A percentile compares a stretch with the other conserved stretches of the same genome.
Evolutionary conservation across 2,113 vertebrate genomes (phyloP).

Genomic region (Meles meles): DNA sequence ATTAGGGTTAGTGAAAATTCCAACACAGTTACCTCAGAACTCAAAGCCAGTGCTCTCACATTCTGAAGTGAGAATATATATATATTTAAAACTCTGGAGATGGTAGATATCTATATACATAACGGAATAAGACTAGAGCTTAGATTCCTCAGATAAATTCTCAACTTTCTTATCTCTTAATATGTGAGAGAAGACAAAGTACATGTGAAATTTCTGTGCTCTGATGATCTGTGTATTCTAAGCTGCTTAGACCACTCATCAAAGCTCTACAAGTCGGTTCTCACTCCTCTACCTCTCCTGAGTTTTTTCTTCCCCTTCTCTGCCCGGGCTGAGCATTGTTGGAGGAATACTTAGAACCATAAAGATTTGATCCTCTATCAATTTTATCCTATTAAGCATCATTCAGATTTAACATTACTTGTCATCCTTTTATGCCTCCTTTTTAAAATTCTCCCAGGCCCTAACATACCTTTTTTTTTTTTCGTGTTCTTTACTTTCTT

Average conservation of each 20-base stretch:
- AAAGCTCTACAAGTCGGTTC: neutral
- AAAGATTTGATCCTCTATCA: neutral
- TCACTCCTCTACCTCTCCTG: neutral
- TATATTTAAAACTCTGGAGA: slow-evolving; percentile 58
- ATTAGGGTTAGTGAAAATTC: neutral
- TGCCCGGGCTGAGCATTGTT: neutral
- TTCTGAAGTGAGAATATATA: neutral
- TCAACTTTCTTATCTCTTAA: neutral
- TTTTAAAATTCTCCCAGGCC: neutral
- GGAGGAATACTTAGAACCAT: neutral
- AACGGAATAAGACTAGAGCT: slow-evolving; percentile 50
- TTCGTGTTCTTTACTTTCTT: too few species aligned
- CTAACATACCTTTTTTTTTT: neutral
- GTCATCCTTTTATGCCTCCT: neutral
- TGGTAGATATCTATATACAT: slow-evolving; percentile 34
- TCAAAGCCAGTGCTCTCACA: slow-evolving; percentile 66
- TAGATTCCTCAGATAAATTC: neutral
- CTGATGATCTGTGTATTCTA: neutral
- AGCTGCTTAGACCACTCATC: neutral
- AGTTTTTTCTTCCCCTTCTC: neutral
- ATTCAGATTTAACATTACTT: neutral
- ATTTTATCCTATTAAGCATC: neutral
- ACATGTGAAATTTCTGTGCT: neutral
- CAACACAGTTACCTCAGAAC: neutral
- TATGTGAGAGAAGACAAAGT: neutral